A percentile compares a stretch with the other conserved stretches of the same genome.
These are phyloP conservation scores for Corythornis cristatus DNA, from an alignment of 2,113 vertebrate species.

Conservation along the genomic window DNA sequence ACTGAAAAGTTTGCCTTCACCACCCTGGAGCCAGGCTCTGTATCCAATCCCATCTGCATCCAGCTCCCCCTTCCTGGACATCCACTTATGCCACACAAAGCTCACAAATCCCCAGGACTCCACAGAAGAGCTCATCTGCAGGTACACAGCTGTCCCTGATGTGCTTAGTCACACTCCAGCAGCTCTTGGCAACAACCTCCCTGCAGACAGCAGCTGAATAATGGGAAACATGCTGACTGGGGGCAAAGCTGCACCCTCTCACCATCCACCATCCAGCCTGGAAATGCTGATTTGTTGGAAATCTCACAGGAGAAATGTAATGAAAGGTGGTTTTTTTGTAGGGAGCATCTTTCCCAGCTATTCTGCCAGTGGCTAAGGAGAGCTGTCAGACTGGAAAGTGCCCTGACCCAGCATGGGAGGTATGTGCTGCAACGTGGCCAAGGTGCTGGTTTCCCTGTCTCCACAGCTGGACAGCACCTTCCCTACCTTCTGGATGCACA, in stretches of 20 bases:
- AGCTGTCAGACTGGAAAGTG: background rate
- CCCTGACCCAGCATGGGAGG: rapidly evolving
- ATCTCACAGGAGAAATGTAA: background rate
- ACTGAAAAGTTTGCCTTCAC: background rate
- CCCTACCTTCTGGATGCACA: background rate
- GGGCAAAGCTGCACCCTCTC: background rate
- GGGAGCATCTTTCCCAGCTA: background rate
- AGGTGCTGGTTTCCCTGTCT: background rate
- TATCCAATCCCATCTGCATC: rapidly evolving
- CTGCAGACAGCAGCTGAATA: background rate
- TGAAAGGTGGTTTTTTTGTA: background rate
- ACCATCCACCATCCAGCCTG: background rate
- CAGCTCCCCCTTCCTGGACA: background rate
- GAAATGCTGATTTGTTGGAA: background rate
- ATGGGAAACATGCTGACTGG: background rate
- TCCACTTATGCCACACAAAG: background rate
- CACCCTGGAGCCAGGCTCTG: rapidly evolving
- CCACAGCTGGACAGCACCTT: rapidly evolving
- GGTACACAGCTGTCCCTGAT: background rate
- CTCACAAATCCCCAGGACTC: background rate
- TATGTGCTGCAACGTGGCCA: rapidly evolving
- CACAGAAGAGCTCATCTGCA: background rate
- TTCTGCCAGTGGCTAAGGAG: background rate
- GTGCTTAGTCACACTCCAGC: background rate
- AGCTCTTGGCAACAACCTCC: background rate